Conservation (phyloP, 92 coral and sea anemone genomes). For the Porites divaricata region DNA sequence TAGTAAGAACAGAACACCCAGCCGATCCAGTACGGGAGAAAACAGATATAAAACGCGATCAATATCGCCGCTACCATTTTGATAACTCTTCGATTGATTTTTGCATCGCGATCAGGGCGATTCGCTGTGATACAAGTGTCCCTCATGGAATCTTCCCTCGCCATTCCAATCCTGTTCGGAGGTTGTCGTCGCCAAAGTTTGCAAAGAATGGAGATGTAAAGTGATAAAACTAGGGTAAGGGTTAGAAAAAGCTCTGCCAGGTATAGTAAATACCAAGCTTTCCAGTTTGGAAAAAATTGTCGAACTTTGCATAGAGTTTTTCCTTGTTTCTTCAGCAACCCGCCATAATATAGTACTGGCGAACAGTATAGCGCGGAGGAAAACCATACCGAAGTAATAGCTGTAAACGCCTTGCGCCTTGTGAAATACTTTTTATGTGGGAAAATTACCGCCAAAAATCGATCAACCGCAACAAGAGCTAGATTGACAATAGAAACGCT, state of each 20-base stretch:
- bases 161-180: slow-evolving; percentile 17
- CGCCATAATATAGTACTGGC: slow-evolving; percentile 58
- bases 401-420: slow-evolving; percentile 20
- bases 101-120: slow-evolving; percentile 14
- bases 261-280: slow-evolving; percentile 54
- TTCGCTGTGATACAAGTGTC: background rate
- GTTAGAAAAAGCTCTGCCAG: slow-evolving; percentile 36
- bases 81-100: slow-evolving; percentile 48
- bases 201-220: slow-evolving; percentile 48
- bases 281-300: slow-evolving; percentile 57
- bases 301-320: slow-evolving; percentile 56
- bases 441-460: slow-evolving; percentile 53
- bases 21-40: slow-evolving; percentile 67
- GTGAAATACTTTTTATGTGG: slow-evolving; percentile 39
- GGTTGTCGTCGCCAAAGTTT: slow-evolving; percentile 47
- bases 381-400: slow-evolving; percentile 44
- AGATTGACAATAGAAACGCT: slow-evolving; percentile 40
- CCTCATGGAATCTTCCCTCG: slow-evolving; percentile 7
- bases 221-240: slow-evolving; percentile 26
- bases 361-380: slow-evolving; percentile 31
- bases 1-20: slow-evolving; percentile 71
- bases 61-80: slow-evolving; percentile 61
- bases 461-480: slow-evolving; percentile 49
- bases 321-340: slow-evolving; percentile 26
- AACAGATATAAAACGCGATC: slow-evolving; percentile 55